Base-by-base conservation (phyloP, 2,888 invertebrate species). In the Kryphioiulus occultus region DNA sequence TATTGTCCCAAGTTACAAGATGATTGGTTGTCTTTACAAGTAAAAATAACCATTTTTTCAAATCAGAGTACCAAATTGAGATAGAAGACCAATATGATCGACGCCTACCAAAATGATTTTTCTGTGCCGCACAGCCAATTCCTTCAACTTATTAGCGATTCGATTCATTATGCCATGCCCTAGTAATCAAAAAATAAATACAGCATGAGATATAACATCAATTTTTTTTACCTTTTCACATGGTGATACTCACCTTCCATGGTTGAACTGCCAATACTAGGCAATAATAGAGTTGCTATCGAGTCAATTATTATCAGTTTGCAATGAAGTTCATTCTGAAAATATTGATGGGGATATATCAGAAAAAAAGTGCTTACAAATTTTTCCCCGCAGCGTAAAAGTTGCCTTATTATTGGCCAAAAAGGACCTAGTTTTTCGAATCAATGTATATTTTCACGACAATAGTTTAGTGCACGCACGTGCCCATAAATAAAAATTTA, bases 271-370 rank as follows among this genome's bases (percentile, higher is more conserved):
- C 83, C 83, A 17, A 82, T 26, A 17, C 22, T 26, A 15, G 87
- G 85, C 30, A 85, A 22, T 47, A 87, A 30, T 17, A 87, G 15
- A 22, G 85, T 30, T 19, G 87, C 44, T 3, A 87, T 47, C 2
- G 87, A 87, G 30, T 87, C 87, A 17, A 87, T 85, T n/a, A 87
- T 53, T 17, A 87, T 84, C 26, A 87, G 39, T 17, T n/a, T n/a
- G 44, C 68, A 35, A 30, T 30, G 30, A 26, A 30, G 44, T 39
- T 35, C 39, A 30, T 30, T 85, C 42, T 85, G 32, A 1, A 42
- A 44, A 42, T 26, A 42, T 85, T 85, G 3, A 32, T 19, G 19
- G 19, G 30, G n/a, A n/a, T 26, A 7, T 7, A 19, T 84, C 15
- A 26, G 30, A 32, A 26, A 78, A 78, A 26, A 3, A 78, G 4